A percentile compares a stretch with the other conserved stretches of the same genome.
These are phyloP conservation scores for Eublepharis macularius DNA, from an alignment of 2,113 vertebrate species.

Conservation along the genomic window DNA sequence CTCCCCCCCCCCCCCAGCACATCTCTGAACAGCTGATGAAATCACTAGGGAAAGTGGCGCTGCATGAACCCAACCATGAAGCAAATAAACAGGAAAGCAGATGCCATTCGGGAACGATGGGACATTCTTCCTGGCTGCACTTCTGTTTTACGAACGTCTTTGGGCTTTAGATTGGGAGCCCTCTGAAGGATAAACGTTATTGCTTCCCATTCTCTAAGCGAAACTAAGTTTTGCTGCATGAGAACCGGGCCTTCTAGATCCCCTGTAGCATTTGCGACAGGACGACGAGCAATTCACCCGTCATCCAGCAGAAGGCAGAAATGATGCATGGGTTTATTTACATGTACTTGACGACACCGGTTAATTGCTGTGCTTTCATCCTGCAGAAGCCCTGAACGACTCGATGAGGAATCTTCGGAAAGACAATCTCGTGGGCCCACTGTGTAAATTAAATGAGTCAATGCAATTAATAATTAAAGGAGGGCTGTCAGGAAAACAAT, in stretches of 20 bases:
- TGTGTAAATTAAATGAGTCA: conserved; percentile 48
- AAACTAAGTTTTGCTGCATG: no score
- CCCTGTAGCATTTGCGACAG: not conserved
- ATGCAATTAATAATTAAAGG: conserved; percentile 57
- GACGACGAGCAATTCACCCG: not conserved
- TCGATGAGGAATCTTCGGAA: fast-evolving
- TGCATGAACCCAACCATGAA: not conserved
- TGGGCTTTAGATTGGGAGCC: not conserved
- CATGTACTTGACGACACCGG: not conserved
- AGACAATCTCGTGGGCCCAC: not conserved
- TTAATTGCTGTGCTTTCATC: not conserved
- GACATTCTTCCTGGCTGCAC: not conserved
- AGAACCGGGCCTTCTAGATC: not conserved
- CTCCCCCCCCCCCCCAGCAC: not conserved
- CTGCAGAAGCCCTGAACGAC: not conserved
- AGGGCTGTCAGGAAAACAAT: conserved; percentile 53
- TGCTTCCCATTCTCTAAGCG: not conserved
- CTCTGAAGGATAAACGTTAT: not conserved
- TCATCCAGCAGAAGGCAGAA: not conserved
- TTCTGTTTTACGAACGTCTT: not conserved
- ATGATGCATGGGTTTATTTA: not conserved
- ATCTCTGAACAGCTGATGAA: not conserved
- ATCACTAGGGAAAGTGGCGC: not conserved
- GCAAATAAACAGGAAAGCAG: not conserved
- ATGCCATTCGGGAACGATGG: not conserved